phyloP scores from a whole-genome alignment of 2,113 vertebrate species.

The Heterotis niloticus region DNA sequence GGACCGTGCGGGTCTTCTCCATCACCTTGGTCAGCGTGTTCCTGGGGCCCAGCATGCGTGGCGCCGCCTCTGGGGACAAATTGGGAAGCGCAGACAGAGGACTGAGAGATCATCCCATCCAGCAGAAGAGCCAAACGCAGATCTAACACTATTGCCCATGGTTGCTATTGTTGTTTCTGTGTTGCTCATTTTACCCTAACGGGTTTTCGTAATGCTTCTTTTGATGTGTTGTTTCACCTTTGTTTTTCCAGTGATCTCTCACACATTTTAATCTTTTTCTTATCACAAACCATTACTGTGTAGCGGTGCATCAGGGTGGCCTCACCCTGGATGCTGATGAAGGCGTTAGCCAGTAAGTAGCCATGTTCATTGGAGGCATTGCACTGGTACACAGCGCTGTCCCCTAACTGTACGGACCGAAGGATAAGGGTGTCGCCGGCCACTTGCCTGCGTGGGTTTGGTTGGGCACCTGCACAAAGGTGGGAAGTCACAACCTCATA shows the following conservation, averaged over 20 bases:
- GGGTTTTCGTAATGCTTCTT: too few relatives aligned
- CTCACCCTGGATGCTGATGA: conserved; percentile 89
- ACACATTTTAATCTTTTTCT: too few relatives aligned
- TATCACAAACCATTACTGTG: too few relatives aligned
- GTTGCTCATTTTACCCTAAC: too few relatives aligned
- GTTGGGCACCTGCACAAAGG: conserved; percentile 61
- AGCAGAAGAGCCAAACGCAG: too few relatives aligned
- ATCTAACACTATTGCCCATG: too few relatives aligned
- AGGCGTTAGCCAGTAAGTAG: conserved; percentile 90
- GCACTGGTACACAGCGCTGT: conserved; percentile 92
- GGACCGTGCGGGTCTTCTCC: conserved; percentile 73
- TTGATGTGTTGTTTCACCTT: too few relatives aligned
- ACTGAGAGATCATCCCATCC: too few relatives aligned
- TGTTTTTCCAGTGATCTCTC: too few relatives aligned
- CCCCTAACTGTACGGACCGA: conserved; percentile 75
- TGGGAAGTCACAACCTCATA: too few relatives aligned
- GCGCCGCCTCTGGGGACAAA: conserved; percentile 69
- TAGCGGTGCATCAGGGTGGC: background rate
- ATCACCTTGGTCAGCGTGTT: conserved; percentile 80
- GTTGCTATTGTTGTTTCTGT: too few relatives aligned
- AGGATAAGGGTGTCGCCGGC: conserved; percentile 83
- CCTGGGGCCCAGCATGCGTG: conserved; percentile 73
- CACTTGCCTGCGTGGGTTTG: conserved; percentile 79
- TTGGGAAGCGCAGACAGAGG: too few relatives aligned
- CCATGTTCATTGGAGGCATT: conserved; percentile 91